Percentiles rank a stretch among this genome's conserved stretches.
Conservation (phyloP, 2,113 vertebrate genomes). For the Lynx canadensis region DNA sequence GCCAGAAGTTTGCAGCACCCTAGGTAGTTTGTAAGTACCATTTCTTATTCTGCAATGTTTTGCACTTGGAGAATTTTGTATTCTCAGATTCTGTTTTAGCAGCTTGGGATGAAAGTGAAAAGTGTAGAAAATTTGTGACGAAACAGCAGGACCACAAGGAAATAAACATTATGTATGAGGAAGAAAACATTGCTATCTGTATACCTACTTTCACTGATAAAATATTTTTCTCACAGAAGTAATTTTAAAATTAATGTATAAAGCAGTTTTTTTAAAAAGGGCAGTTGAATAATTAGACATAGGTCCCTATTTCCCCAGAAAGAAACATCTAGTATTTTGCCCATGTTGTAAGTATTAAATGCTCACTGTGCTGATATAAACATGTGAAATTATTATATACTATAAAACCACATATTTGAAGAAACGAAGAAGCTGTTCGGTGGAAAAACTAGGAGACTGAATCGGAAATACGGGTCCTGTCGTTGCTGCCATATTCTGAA, state of each 20-base stretch:
- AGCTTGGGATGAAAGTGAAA: neutral
- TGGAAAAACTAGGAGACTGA: neutral
- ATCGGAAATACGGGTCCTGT: neutral
- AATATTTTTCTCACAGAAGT: constrained; percentile 25
- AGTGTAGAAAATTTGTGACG: neutral
- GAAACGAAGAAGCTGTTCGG: neutral
- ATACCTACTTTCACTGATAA: neutral
- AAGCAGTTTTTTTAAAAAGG: constrained; percentile 20
- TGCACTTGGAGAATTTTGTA: constrained; percentile 11
- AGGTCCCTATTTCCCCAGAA: constrained; percentile 32
- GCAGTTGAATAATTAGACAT: neutral
- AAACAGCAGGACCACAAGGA: neutral
- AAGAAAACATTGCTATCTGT: neutral
- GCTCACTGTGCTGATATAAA: constrained; percentile 1
- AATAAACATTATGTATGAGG: neutral
- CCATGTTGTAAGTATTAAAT: neutral
- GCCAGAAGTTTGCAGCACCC: constrained; percentile 58
- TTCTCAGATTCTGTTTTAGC: neutral
- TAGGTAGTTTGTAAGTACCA: neutral
- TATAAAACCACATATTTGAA: neutral
- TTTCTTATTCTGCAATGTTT: constrained; percentile 33
- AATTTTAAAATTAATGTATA: neutral
- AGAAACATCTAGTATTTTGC: neutral
- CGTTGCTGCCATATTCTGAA: neutral
- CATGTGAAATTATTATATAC: neutral